These are phyloP conservation scores for Montipora capitata DNA, from an alignment of 92 coral and sea anemone species.

Conservation along the genomic window DNA sequence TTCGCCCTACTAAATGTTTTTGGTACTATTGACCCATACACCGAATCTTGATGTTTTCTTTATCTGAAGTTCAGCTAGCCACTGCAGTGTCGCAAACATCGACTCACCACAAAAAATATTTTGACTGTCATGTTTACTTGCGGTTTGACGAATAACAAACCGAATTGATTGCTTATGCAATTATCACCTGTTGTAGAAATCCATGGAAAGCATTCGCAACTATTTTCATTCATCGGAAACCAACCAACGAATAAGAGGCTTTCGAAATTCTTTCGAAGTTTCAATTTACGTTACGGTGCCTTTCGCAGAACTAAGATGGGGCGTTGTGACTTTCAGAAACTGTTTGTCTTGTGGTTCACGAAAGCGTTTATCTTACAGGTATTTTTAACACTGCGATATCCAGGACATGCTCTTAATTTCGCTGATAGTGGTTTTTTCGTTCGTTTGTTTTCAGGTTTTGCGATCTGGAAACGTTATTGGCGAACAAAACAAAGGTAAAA, in stretches of 20 bases:
- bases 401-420: background rate
- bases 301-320: background rate
- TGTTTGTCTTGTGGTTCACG: background rate
- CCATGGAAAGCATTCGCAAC: slow-evolving; percentile 11
- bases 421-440: background rate
- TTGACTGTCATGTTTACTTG: slow-evolving; percentile 14
- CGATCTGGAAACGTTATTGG: background rate
- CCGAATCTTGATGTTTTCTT: no score
- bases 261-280: background rate
- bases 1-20: no score
- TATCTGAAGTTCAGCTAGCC: no score
- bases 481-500: slow-evolving; percentile 15
- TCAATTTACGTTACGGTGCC: background rate
- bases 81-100: no score
- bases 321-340: background rate
- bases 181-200: slow-evolving; percentile 11
- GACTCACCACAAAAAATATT: background rate
- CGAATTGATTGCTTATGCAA: background rate
- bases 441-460: slow-evolving; percentile 23
- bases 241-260: background rate
- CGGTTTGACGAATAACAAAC: slow-evolving; percentile 9
- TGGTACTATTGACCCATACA: no score
- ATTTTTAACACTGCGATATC: background rate
- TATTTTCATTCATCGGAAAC: background rate
- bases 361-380: slow-evolving; percentile 34